Evolutionary conservation across 1,140 invertebrate species (phyloP).

Genomic region (Caenorhabditis tropicalis): DNA sequence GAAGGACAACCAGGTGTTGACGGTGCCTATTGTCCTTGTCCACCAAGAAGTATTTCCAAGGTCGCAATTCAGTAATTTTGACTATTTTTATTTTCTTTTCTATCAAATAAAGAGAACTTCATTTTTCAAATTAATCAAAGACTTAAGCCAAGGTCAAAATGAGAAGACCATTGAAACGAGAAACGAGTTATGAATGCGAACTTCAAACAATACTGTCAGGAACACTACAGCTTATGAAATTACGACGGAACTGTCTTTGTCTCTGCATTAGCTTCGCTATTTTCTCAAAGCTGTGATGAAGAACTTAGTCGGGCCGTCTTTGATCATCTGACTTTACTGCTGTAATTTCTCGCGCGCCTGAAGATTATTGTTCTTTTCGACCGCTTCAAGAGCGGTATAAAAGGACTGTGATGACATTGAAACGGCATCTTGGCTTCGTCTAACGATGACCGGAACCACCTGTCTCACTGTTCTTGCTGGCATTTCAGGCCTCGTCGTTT

Average conservation of each 20-base stretch:
- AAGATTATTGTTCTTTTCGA: constrained; percentile 19
- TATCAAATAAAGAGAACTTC: not conserved
- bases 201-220: not conserved
- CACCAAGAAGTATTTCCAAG: constrained; percentile 34
- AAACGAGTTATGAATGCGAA: constrained; percentile 10
- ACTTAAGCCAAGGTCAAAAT: not conserved
- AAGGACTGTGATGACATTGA: constrained; percentile 17
- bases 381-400: constrained; percentile 13
- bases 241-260: constrained; percentile 5
- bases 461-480: constrained; percentile 7
- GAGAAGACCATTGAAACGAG: not conserved
- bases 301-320: not conserved
- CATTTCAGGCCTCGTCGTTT: constrained; percentile 14
- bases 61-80: not conserved
- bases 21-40: constrained; percentile 23
- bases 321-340: constrained; percentile 32
- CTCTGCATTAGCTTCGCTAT: not conserved
- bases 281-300: not conserved
- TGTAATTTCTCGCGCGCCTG: not conserved
- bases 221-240: constrained; percentile 15
- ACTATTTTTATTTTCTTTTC: not conserved
- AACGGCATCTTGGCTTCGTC: not conserved
- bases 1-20: not conserved
- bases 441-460: constrained; percentile 22
- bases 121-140: not conserved